Evolutionary conservation across 1,140 invertebrate species (phyloP).

Genomic region (Babylonia areolata): DNA sequence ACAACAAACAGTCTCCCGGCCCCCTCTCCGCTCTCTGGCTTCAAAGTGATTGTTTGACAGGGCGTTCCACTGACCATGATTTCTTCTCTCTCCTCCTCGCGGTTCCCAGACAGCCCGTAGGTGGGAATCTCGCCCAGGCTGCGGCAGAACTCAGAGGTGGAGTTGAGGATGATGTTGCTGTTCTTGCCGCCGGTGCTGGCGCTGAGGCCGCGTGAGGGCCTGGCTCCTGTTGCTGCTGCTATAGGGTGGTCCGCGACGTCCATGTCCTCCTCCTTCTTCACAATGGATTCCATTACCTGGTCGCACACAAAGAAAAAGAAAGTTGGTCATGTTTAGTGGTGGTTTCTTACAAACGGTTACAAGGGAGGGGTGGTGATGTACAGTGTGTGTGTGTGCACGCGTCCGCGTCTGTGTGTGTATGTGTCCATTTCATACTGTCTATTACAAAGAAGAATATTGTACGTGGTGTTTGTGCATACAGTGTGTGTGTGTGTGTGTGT

Average conservation of each 20-base stretch:
- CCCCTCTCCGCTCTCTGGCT: too few species aligned
- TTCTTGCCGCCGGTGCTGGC: not conserved
- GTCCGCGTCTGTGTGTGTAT: too few species aligned
- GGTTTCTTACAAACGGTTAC: not conserved
- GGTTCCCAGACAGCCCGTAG: slow-evolving; percentile 83
- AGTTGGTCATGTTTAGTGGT: not conserved
- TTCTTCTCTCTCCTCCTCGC: slow-evolving; percentile 87
- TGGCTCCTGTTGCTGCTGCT: not conserved
- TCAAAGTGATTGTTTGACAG: too few species aligned
- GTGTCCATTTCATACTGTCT: too few species aligned
- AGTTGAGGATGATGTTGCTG: slow-evolving; percentile 87
- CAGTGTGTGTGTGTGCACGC: too few species aligned
- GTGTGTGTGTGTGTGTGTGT: too few species aligned
- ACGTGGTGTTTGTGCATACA: too few species aligned
- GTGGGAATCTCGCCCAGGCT: slow-evolving; percentile 96
- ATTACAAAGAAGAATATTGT: too few species aligned
- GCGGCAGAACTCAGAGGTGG: slow-evolving; percentile 97
- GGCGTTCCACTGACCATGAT: slow-evolving; percentile 81
- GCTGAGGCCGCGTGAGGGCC: not conserved
- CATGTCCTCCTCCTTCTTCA: slow-evolving; percentile 30
- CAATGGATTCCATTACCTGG: slow-evolving; percentile 32
- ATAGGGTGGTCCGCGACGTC: not conserved
- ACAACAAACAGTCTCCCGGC: too few species aligned
- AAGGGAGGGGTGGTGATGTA: too few species aligned
- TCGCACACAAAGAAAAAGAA: not conserved